Conservation (phyloP, 2,797 vertebrate species). For the Centropyge bicolor region DNA sequence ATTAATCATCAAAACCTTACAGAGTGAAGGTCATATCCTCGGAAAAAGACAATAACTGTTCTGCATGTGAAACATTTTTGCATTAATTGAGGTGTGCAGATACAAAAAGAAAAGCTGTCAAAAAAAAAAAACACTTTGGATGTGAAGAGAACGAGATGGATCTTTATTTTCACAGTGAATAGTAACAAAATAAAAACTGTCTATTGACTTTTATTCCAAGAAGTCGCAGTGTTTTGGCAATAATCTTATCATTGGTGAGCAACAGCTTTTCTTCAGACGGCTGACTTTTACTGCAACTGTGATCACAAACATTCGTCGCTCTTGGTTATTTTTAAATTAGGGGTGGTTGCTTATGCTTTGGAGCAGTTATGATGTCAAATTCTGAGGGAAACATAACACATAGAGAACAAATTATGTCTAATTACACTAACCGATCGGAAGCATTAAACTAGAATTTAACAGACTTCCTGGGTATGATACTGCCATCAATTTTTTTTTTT, state of each 20-base stretch:
- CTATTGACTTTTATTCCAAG: not conserved
- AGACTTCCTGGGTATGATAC: not conserved
- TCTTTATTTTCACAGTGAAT: conserved; percentile 5
- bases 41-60: not conserved
- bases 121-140: not conserved
- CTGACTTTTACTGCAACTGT: conserved; percentile 7
- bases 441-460: not conserved
- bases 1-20: not conserved
- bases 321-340: not conserved
- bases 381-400: not conserved
- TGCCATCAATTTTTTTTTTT: not conserved
- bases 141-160: not conserved
- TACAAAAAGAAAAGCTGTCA: not conserved
- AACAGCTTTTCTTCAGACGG: conserved; percentile 28
- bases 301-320: not conserved
- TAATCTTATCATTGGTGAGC: conserved; percentile 1
- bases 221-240: conserved; percentile 25
- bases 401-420: not conserved
- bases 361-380: not conserved
- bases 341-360: not conserved
- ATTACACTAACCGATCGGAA: conserved; percentile 3
- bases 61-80: not conserved
- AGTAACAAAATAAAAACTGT: not conserved
- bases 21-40: not conserved
- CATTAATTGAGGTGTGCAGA: not conserved